Conservation (phyloP, 1,140 invertebrate species). For the Magallana ariakensis region DNA sequence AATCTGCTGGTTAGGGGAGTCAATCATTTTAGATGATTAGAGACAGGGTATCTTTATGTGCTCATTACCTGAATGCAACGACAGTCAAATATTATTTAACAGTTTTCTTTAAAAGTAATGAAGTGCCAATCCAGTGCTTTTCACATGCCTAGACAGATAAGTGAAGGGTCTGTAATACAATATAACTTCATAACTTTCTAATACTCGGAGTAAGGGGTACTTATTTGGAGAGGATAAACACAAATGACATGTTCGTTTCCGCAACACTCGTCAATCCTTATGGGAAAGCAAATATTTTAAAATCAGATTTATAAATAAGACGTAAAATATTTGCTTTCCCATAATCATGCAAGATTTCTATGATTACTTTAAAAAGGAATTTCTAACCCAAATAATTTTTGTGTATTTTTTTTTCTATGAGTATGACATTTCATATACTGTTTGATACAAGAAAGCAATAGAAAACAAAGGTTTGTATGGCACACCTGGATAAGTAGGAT, state of each 20-base stretch:
- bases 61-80: conserved; percentile 30
- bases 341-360: too few species aligned
- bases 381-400: too few species aligned
- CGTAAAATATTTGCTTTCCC: too few species aligned
- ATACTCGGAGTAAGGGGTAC: not conserved
- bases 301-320: too few species aligned
- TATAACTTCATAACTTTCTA: conserved; percentile 24
- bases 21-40: conserved; percentile 32
- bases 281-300: not conserved
- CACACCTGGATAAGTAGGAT: too few species aligned
- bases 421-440: too few species aligned
- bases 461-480: too few species aligned
- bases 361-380: too few species aligned
- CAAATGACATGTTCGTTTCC: conserved; percentile 20
- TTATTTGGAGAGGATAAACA: conserved; percentile 5
- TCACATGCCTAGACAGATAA: not conserved
- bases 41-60: conserved; percentile 1
- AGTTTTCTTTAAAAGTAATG: not conserved
- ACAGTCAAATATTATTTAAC: conserved; percentile 32
- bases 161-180: conserved; percentile 21
- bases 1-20: conserved; percentile 18
- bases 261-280: not conserved
- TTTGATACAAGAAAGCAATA: too few species aligned
- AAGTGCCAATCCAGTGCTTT: conserved; percentile 16
- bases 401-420: too few species aligned